Evolutionary conservation across 2,797 vertebrate species (phyloP).

Genomic region (Galaxias olidus): DNA sequence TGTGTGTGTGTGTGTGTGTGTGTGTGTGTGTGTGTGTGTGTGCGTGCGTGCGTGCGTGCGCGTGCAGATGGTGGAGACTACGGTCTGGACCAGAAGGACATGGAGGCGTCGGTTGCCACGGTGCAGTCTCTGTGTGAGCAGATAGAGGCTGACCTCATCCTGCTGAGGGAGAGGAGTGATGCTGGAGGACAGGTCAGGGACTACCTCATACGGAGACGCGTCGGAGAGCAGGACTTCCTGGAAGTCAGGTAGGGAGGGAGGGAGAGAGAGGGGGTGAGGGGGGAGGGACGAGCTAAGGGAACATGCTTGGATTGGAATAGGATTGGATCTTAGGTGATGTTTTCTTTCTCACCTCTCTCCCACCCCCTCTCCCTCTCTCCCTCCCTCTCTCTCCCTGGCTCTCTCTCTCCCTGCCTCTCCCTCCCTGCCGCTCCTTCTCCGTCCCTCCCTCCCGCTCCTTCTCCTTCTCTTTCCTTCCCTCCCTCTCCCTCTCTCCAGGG

Average conservation of each 20-base stretch:
- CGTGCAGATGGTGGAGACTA: conserved; percentile 84
- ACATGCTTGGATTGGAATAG: neutral
- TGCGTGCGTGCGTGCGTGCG: too few relatives aligned
- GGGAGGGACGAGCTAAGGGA: conserved; percentile 12
- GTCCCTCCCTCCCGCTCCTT: conserved; percentile 22
- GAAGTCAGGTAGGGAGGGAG: conserved; percentile 83
- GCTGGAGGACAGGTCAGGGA: conserved; percentile 81
- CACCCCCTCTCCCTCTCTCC: conserved; percentile 14
- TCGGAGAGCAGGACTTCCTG: conserved; percentile 87
- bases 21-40: too few relatives aligned
- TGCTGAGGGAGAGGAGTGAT: conserved; percentile 81
- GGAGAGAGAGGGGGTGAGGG: conserved; percentile 11
- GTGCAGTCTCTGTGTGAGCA: conserved; percentile 85
- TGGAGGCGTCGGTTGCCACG: conserved; percentile 86
- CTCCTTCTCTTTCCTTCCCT: neutral
- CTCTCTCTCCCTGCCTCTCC: neutral
- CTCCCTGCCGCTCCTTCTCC: neutral
- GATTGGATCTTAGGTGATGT: conserved; percentile 14
- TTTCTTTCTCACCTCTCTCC: neutral
- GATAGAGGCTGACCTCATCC: conserved; percentile 82
- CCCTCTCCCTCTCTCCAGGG: conserved; percentile 61
- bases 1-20: too few relatives aligned
- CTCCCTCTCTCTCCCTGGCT: conserved; percentile 4
- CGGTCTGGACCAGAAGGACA: conserved; percentile 82
- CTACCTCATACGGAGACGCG: conserved; percentile 83